A percentile compares a stretch with the other conserved stretches of the same genome.
Evolutionary conservation across 2,797 vertebrate species (phyloP).

Genomic region (Tapera naevia): DNA sequence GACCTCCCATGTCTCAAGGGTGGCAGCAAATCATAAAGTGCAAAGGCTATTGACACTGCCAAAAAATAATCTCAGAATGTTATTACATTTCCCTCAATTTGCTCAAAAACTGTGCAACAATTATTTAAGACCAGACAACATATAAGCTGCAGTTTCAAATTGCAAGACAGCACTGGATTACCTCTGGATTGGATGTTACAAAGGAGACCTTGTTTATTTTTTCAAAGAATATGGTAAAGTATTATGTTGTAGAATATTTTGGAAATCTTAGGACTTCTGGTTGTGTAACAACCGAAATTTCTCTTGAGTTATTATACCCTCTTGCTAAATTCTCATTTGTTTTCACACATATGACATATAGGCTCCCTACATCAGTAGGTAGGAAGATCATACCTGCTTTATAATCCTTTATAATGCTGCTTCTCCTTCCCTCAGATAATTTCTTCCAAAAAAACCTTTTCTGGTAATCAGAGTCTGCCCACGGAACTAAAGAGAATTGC

Average conservation of each 20-base stretch:
- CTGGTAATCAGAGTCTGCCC: conserved; percentile 38
- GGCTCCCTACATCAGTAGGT: conserved; percentile 40
- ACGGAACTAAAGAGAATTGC: conserved; percentile 18
- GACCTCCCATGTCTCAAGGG: background rate
- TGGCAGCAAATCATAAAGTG: background rate
- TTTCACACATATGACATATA: conserved; percentile 51
- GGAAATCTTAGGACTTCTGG: conserved; percentile 5
- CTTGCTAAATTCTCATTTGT: conserved; percentile 50
- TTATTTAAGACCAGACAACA: background rate
- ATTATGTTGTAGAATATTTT: background rate
- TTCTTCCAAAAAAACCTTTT: background rate
- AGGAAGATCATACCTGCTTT: conserved; percentile 18
- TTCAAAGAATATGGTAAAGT: background rate
- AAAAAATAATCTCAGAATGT: background rate
- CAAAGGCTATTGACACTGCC: background rate
- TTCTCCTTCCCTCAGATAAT: conserved; percentile 37
- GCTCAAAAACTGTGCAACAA: background rate
- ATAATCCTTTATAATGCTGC: conserved; percentile 28
- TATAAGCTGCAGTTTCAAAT: background rate
- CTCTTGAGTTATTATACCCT: conserved; percentile 6
- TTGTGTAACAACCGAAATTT: conserved; percentile 34
- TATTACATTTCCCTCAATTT: background rate
- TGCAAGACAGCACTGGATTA: background rate
- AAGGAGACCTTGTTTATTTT: background rate
- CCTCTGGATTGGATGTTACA: background rate